phyloP scores from a whole-genome alignment of 1,140 invertebrate genomes.

The Notospermus geniculatus region DNA sequence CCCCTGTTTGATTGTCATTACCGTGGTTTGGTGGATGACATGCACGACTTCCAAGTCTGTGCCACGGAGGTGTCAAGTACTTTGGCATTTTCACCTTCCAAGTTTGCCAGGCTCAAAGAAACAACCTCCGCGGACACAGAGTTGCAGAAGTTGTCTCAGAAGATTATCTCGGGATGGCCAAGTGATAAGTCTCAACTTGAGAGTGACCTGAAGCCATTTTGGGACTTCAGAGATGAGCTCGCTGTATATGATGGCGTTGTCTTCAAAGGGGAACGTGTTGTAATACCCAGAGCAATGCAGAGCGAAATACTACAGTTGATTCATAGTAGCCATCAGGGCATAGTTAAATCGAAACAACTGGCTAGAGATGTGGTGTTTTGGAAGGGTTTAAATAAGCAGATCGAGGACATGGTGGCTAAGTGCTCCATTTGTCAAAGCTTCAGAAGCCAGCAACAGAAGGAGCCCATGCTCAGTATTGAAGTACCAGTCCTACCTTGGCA shows the following conservation, averaged over 20 bases:
- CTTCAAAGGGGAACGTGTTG: neutral
- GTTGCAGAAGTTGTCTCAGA: neutral
- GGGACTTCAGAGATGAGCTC: neutral
- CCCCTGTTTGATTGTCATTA: neutral
- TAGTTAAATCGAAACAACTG: slow-evolving; percentile 22
- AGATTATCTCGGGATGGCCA: neutral
- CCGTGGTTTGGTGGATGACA: neutral
- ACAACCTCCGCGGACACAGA: neutral
- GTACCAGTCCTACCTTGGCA: slow-evolving; percentile 24
- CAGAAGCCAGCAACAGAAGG: slow-evolving; percentile 12
- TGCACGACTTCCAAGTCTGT: neutral
- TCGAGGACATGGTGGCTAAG: slow-evolving; percentile 22
- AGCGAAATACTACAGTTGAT: slow-evolving; percentile 3
- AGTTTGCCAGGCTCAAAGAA: neutral
- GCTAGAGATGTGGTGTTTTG: slow-evolving; percentile 26
- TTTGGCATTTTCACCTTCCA: neutral
- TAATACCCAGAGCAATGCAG: neutral
- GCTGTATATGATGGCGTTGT: neutral
- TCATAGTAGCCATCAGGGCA: slow-evolving; percentile 25
- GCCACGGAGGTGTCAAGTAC: neutral
- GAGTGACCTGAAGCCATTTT: neutral
- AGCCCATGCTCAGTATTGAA: slow-evolving; percentile 19
- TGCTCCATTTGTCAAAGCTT: slow-evolving; percentile 23
- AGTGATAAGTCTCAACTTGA: neutral
- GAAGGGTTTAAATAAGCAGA: slow-evolving; percentile 30